Conservation (phyloP, 1,140 invertebrate genomes). For the Olivierus martensii region DNA sequence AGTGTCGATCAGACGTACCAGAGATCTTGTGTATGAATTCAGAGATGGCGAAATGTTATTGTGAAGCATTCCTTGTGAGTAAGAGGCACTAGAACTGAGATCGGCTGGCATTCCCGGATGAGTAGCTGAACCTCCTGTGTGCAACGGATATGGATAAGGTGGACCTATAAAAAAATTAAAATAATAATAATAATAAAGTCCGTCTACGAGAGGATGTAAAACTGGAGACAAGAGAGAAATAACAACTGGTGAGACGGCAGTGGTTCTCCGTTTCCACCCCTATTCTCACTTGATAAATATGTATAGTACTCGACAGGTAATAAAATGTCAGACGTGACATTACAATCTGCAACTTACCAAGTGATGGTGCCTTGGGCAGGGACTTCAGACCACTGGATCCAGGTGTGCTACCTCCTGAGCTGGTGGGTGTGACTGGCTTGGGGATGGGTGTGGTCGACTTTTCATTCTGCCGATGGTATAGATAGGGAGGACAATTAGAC, state of each 20-base stretch:
- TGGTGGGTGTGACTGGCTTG: slow-evolving; percentile 18
- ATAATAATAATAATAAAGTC: too few relatives aligned
- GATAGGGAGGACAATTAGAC: too few relatives aligned
- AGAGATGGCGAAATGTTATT: slow-evolving; percentile 31
- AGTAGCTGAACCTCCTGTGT: too few relatives aligned
- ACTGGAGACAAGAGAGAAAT: too few relatives aligned
- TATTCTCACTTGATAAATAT: too few relatives aligned
- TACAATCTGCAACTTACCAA: slow-evolving; percentile 7
- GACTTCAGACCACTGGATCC: slow-evolving; percentile 18
- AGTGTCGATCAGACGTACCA: too few relatives aligned
- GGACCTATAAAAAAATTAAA: slow-evolving; percentile 13
- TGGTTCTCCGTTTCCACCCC: too few relatives aligned
- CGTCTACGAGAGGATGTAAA: too few relatives aligned
- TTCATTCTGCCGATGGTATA: slow-evolving; percentile 8
- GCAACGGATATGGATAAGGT: slow-evolving; percentile 22
- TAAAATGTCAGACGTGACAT: too few relatives aligned
- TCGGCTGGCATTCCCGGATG: slow-evolving; percentile 22
- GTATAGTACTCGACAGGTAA: too few relatives aligned
- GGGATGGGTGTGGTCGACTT: slow-evolving; percentile 18
- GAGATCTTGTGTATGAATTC: slow-evolving; percentile 26
- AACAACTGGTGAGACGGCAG: too few relatives aligned
- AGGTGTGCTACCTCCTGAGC: slow-evolving; percentile 15
- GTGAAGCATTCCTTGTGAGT: slow-evolving; percentile 24
- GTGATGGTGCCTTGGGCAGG: slow-evolving; percentile 17
- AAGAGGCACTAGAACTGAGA: slow-evolving; percentile 21